Evolutionary conservation across 2,888 invertebrate species (phyloP), one percentile per base, ranked within the genome.

Genomic region (Scaptomyza parva): DNA sequence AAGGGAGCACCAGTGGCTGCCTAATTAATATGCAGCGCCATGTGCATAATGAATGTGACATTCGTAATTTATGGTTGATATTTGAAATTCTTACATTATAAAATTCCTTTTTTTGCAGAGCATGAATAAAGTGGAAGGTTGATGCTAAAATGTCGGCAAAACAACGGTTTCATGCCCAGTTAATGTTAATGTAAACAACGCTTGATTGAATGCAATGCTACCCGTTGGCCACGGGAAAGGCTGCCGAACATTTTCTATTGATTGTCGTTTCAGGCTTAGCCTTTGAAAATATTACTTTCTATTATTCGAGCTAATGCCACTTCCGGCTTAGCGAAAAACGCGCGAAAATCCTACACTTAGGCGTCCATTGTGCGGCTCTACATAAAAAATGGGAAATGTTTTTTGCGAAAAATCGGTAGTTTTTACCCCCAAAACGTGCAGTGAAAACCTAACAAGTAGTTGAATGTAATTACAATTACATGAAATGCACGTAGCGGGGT

Each of bases 81-180:
- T 78, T 87, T 88, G 78, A 80, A 77, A 73, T 62, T 67, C 63
- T 52, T 66, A 65, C 55, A 40, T 40, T 43, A 26, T 26, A 33
- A 35, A 20, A 30, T n/a, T n/a, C n/a, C 43, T 50, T 30, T 43
- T 53, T 60, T 54, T 43, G 26, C 45, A 60, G 53, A 60, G 70
- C 59, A 70, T 79, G 76, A 72, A 77, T 72, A 67, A 66, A 70
- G 70, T 67, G 55, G 43, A 55, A 73, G 72, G 67, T 61, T 69
- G 67, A 55, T 68, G 63, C 64, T 75, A 61, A 70, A 83, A 78
- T 83, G 75, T 83, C 71, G 75, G 43, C 84, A 81, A 57, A 78
- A 89, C 89, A 90, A 88, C 78, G 91, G 90, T 91, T 91, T 89
- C 86, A 91, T 89, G 90, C 90, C 88, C 76, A 76, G 89, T 91